Conservation (phyloP, 2,797 vertebrate species). For the Cheirogaleus major region DNA sequence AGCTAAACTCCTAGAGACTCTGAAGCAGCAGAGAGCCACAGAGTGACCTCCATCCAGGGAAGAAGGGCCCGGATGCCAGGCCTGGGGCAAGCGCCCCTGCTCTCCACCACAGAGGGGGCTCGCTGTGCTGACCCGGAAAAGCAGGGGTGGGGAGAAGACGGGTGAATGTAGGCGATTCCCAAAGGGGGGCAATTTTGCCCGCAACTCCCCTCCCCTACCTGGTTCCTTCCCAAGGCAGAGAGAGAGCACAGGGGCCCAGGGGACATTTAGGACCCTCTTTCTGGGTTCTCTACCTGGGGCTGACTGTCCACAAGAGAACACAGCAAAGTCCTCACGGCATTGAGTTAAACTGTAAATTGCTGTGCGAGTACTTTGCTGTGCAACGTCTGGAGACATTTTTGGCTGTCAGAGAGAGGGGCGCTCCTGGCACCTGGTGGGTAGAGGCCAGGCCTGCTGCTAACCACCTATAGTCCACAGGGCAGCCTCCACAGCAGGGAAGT, state of each 20-base stretch:
- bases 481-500: not conserved
- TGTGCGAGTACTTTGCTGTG: not conserved
- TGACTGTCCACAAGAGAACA: not conserved
- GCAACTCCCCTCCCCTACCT: too few species aligned
- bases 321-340: not conserved
- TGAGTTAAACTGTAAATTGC: not conserved
- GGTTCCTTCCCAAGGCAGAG: not conserved
- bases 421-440: fast-evolving
- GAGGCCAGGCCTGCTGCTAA: not conserved
- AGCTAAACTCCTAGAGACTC: not conserved
- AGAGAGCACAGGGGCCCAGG: not conserved
- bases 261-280: not conserved
- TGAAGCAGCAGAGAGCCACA: not conserved
- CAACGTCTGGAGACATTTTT: not conserved
- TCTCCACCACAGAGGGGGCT: not conserved
- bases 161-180: not conserved
- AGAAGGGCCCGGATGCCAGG: too few species aligned
- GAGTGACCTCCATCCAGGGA: not conserved
- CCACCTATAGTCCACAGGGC: fast-evolving
- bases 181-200: not conserved
- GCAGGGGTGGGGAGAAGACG: not conserved
- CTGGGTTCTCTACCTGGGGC: not conserved
- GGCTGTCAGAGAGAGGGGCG: not conserved
- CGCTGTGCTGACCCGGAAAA: not conserved
- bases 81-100: not conserved